Evolutionary conservation across 2,797 vertebrate species (phyloP).

Genomic region (Xyrichtys novacula): DNA sequence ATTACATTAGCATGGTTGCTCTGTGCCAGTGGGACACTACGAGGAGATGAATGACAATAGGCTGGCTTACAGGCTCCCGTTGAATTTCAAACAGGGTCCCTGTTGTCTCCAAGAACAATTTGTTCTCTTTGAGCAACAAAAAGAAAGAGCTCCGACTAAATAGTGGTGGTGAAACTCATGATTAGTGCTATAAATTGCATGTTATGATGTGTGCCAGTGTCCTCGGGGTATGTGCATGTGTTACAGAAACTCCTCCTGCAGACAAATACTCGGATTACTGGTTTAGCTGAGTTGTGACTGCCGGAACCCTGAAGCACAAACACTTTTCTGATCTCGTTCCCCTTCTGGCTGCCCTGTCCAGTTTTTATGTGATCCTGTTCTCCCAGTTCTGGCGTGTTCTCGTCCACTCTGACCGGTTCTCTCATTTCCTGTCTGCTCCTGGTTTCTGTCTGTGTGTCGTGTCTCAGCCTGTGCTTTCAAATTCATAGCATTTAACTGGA

Average conservation of each 20-base stretch:
- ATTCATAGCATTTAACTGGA: slow-evolving; percentile 5
- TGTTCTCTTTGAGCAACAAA: neutral
- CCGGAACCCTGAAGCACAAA: neutral
- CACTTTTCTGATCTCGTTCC: neutral
- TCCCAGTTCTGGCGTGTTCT: slow-evolving; percentile 6
- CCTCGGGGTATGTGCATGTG: neutral
- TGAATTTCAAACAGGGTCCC: slow-evolving; percentile 32
- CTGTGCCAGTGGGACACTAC: slow-evolving; percentile 25
- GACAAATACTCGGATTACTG: slow-evolving; percentile 19
- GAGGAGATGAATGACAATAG: slow-evolving; percentile 14
- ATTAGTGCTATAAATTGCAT: slow-evolving; percentile 7
- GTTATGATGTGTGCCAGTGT: neutral
- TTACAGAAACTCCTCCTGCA: slow-evolving; percentile 1
- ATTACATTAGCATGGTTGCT: slow-evolving; percentile 32
- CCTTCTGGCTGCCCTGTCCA: neutral
- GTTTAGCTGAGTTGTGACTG: neutral
- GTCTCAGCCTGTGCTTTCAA: slow-evolving; percentile 1
- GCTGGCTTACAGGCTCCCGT: neutral
- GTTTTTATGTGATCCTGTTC: slow-evolving; percentile 11
- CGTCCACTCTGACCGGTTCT: slow-evolving; percentile 8
- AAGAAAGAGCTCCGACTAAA: neutral
- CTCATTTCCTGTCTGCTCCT: slow-evolving; percentile 16
- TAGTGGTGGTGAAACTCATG: neutral
- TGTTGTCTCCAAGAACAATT: slow-evolving; percentile 3
- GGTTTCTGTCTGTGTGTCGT: neutral